Evolutionary conservation across 2,113 vertebrate genomes (phyloP).

Genomic region (Neogobius melanostomus): DNA sequence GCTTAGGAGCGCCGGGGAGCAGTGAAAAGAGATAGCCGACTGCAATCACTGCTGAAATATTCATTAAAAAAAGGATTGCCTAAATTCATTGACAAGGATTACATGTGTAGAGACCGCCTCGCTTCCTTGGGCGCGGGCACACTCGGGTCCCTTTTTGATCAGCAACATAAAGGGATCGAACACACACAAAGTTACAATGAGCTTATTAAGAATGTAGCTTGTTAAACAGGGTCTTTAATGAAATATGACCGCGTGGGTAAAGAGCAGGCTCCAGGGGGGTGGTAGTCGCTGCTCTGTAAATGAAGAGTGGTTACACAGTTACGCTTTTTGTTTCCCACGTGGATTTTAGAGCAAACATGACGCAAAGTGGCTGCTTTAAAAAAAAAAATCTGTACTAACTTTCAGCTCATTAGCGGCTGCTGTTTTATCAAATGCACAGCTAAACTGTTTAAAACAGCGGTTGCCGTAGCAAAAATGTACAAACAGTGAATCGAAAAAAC

Average conservation of each 20-base stretch:
- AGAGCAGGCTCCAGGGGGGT: slow-evolving; percentile 36
- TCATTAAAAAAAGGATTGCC: slow-evolving; percentile 76
- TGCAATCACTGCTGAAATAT: slow-evolving; percentile 82
- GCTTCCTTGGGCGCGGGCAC: slow-evolving; percentile 56
- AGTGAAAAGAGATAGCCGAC: slow-evolving; percentile 61
- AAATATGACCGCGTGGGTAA: slow-evolving; percentile 61
- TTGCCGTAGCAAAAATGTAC: no score
- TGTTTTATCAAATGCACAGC: background rate
- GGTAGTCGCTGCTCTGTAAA: slow-evolving; percentile 42
- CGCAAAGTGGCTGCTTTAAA: slow-evolving; percentile 48
- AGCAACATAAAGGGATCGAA: slow-evolving; percentile 64
- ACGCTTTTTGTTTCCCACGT: slow-evolving; percentile 42
- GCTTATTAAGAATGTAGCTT: slow-evolving; percentile 59
- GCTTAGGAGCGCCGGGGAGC: slow-evolving; percentile 72
- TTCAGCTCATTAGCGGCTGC: slow-evolving; percentile 21
- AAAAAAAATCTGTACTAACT: slow-evolving; percentile 3
- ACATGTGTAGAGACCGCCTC: slow-evolving; percentile 79
- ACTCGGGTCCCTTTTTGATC: slow-evolving; percentile 61
- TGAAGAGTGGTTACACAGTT: slow-evolving; percentile 38
- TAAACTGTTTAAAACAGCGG: background rate
- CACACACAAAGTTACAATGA: slow-evolving; percentile 39
- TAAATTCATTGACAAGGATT: slow-evolving; percentile 80
- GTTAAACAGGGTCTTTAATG: slow-evolving; percentile 61
- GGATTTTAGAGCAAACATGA: slow-evolving; percentile 60
- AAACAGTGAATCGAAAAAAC: no score